These are phyloP conservation scores for Rhincodon typus DNA, from an alignment of 2,797 vertebrate species.

Conservation along the genomic window DNA sequence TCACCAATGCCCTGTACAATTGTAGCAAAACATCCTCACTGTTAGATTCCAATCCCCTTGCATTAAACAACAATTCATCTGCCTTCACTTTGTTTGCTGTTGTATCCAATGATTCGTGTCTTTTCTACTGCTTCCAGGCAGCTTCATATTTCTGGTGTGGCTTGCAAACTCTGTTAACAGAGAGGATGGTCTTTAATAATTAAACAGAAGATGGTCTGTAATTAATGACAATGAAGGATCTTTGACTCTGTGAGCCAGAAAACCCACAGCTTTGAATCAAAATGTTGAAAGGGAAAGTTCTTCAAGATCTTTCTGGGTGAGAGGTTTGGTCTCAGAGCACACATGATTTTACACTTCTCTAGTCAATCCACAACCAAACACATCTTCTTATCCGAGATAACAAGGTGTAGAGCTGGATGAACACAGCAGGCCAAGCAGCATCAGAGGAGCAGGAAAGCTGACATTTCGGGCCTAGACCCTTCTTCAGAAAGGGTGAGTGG, in stretches of 20 bases:
- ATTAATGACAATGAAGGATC: background rate
- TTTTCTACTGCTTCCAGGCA: background rate
- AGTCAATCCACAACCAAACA: background rate
- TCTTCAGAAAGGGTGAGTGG: too few relatives aligned
- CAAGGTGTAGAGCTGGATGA: too few relatives aligned
- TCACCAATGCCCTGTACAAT: too few relatives aligned
- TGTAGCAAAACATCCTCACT: too few relatives aligned
- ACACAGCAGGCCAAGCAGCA: too few relatives aligned
- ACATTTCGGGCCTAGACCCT: too few relatives aligned
- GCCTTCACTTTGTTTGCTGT: background rate
- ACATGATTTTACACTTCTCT: background rate
- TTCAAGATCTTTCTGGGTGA: background rate
- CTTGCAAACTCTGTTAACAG: background rate
- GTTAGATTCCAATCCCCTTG: background rate
- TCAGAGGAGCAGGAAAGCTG: too few relatives aligned
- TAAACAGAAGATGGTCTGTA: constrained; percentile 4
- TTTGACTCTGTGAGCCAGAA: background rate
- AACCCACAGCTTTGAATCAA: background rate
- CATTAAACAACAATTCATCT: background rate
- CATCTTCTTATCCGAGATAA: too few relatives aligned
- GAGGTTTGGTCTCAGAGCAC: background rate
- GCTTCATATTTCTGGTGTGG: background rate
- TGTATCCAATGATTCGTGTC: background rate
- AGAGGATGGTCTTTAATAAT: background rate
- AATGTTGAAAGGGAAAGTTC: background rate